Evolutionary conservation across 2,113 vertebrate species (phyloP), one percentile per base, ranked within the genome.

Genomic region (Corapipo altera): DNA sequence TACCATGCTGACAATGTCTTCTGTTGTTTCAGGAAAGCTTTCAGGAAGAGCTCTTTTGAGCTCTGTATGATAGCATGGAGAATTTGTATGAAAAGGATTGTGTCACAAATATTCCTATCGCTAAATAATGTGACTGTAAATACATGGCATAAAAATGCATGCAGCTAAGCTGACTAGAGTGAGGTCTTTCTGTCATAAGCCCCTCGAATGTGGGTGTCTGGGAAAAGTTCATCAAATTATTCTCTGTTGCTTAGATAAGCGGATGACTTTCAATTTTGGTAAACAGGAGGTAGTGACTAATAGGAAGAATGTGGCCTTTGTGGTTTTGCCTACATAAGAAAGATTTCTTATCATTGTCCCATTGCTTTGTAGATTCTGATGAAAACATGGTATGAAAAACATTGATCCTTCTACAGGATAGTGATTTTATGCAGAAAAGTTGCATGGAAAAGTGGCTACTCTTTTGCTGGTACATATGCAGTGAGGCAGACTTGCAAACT

Each of bases 281-380:
- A 95, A 96, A 95, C 84, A 96, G 87, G 89, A 96, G 94, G 61
- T 59, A 33, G 44, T 92, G 89, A 95, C 65, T 94, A 93, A 89
- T 44, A 51, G 43, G 55, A 82, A 91, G 78, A 96, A 89, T 67
- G 43, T 89, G 88, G 52, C 78, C 82, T 82, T 88, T 91, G 71
- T 89, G 78, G 37, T 87, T 94, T 78, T 88, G 67, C 67, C 61
- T 91, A 20, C 58, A 8, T 54, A 44, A 73, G 46, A 41, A 88
- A 62, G 58, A 62, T 83, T 71, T 76, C 54, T 95, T 28, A 27
- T 69, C 44, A 5, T 76, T 84, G 26, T 69, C 52, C 58, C 30
- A 10, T 61, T 57, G 71, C 46, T 88, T 64, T 85, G 59, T 70
- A 74, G 33, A 30, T 48, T 86, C 39, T 80, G 43, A n/a, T 90